Evolutionary conservation across 2,113 vertebrate species (phyloP).

Genomic region (Parotia lawesii): DNA sequence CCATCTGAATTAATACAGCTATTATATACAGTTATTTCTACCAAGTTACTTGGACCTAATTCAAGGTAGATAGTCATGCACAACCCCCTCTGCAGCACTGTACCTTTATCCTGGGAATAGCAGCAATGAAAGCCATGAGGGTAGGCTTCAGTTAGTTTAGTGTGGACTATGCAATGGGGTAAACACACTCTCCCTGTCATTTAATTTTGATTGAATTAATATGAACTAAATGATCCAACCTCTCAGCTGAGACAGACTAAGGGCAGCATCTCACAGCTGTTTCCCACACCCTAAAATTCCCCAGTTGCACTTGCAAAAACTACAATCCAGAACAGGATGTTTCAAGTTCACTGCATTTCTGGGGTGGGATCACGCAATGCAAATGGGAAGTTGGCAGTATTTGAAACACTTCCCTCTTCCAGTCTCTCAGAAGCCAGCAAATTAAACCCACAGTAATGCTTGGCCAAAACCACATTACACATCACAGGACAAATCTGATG

Average conservation of each 20-base stretch:
- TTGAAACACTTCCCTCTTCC: not conserved
- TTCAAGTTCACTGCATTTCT: not conserved
- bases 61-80: not conserved
- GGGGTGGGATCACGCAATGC: fast-evolving
- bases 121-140: not conserved
- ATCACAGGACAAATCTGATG: not conserved
- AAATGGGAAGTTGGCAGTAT: not conserved
- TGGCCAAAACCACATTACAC: not conserved
- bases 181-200: not conserved
- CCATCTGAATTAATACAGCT: not conserved
- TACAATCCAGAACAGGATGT: not conserved
- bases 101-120: not conserved
- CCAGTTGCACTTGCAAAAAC: not conserved
- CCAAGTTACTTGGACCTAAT: not conserved
- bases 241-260: not conserved
- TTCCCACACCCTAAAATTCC: not conserved
- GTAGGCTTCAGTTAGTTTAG: not conserved
- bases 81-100: not conserved
- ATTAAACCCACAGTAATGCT: not conserved
- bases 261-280: not conserved
- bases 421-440: not conserved
- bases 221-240: not conserved
- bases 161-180: not conserved
- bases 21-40: not conserved
- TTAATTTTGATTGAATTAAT: not conserved